Conservation (phyloP, 2,113 vertebrate species). For the Actenoides hombroni region DNA sequence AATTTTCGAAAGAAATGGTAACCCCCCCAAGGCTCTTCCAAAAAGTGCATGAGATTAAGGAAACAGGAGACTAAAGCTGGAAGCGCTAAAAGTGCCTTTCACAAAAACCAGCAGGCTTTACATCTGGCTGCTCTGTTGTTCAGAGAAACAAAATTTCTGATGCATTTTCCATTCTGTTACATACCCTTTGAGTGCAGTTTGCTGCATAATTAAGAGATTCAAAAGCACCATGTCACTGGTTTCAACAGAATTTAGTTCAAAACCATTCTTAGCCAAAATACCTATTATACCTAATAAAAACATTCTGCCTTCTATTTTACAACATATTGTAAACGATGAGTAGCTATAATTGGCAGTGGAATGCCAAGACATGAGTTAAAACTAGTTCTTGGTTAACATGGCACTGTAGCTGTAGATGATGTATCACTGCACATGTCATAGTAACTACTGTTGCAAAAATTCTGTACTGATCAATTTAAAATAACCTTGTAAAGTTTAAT, state of each 20-base stretch:
- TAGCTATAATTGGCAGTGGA: background rate
- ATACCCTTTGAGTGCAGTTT: background rate
- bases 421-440: background rate
- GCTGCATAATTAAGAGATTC: background rate
- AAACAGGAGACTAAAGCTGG: background rate
- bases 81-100: background rate
- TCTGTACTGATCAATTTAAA: conserved; percentile 30
- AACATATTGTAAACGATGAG: background rate
- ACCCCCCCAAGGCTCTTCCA: background rate
- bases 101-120: background rate
- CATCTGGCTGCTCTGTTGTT: background rate
- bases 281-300: background rate
- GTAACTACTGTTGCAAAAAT: background rate
- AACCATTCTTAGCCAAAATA: background rate
- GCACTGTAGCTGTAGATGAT: background rate
- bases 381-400: background rate
- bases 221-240: background rate
- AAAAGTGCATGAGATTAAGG: background rate
- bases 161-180: background rate
- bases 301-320: background rate
- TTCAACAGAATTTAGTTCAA: background rate
- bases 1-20: background rate
- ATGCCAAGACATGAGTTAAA: background rate
- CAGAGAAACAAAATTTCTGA: background rate
- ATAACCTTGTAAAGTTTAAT: conserved; percentile 61